Evolutionary conservation across 2,113 vertebrate genomes (phyloP).

Genomic region (Heterocephalus glaber): DNA sequence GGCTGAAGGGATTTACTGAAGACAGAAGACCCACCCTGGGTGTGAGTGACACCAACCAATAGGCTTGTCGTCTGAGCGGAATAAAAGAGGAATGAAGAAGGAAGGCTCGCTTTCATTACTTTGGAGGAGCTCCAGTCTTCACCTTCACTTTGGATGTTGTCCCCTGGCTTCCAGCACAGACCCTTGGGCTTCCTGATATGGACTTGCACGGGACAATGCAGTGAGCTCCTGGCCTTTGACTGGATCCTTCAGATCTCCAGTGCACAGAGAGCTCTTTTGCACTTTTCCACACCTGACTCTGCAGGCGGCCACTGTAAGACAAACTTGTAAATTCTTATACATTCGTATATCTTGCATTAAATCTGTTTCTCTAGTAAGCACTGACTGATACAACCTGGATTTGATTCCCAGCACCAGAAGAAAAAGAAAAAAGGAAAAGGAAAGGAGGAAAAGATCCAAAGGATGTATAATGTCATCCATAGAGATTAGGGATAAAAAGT

Average conservation of each 20-base stretch:
- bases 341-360: background rate
- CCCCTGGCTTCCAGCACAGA: background rate
- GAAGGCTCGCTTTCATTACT: background rate
- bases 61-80: background rate
- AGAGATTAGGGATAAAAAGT: background rate
- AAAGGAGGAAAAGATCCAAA: background rate
- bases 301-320: background rate
- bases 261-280: background rate
- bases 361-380: background rate
- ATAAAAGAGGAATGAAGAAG: background rate
- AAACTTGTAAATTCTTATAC: background rate
- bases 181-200: background rate
- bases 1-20: background rate
- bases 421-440: background rate
- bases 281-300: background rate
- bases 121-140: background rate
- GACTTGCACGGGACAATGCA: background rate
- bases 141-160: background rate
- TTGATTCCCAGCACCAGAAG: background rate
- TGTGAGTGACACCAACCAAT: background rate
- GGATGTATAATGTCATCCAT: background rate
- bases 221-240: background rate
- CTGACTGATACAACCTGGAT: background rate
- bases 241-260: background rate
- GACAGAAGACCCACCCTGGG: background rate